Base-by-base conservation (phyloP, 2,888 invertebrate species). In the Tridacna gigas region DNA sequence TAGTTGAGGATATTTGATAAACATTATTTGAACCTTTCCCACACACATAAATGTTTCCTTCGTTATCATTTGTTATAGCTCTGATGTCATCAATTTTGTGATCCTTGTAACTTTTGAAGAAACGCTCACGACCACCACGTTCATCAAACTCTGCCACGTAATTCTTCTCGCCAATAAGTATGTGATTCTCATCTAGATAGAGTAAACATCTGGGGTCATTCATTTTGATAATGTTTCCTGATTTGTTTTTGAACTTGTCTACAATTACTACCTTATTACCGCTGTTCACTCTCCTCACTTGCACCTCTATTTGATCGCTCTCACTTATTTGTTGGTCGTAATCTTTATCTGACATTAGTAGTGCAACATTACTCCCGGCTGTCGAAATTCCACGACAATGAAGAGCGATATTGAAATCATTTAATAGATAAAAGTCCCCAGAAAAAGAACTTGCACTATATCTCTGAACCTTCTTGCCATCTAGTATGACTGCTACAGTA, bases 41-140 rank as follows among this genome's bases (percentile, higher is more conserved):
- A 45, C 69, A 69, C 9, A 47, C 45, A 45, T 69, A 69, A 11
- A 69, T 47, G 11, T 69, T 69, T 12, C 69, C 69, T 69, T 69
- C 47, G 22, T 69, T 11, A n/a, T 69, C 69, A 5, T 20, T 22
- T 45, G 69, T 45, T 11, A 69, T 13, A 18, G n/a, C 69, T n/a
- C 47, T 28, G n/a, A 69, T 69, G 11, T 47, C 69, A 12, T 47
- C 25, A 11, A 69, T 69, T 15, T n/a, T 20, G n/a, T 69, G 69
- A 47, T 47, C n/a, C 22, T 69, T 69, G 69, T 69, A 69, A 45
- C 69, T 69, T 69, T 69, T 69, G 69, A 69, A 69, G 69, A 69
- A 69, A 18, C 22, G 18, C n/a, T 45, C n/a, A 7, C 69, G 37
- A n/a, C n/a, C 4, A n/a, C 18, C 37, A 45, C 3, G 11, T n/a